Percentiles rank a stretch among this genome's conserved stretches.
These are phyloP conservation scores for Drosophila niveifrons DNA, from an alignment of 2,888 invertebrate species.

Conservation along the genomic window DNA sequence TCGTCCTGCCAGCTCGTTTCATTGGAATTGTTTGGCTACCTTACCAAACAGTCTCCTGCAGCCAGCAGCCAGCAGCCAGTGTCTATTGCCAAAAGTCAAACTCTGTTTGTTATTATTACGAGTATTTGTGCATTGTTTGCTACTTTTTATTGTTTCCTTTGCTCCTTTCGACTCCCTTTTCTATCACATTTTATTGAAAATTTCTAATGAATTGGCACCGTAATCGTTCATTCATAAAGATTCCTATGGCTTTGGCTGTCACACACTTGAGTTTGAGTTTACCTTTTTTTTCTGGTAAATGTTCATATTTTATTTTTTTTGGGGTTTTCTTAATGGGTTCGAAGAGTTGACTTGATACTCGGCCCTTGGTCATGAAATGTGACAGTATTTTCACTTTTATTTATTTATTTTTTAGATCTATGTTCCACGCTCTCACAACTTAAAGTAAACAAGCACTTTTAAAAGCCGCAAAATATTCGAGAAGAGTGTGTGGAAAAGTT, in stretches of 20 bases:
- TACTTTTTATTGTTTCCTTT: constrained; percentile 50
- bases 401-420: constrained; percentile 28
- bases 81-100: constrained; percentile 63
- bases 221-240: constrained; percentile 74
- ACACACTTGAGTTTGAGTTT: constrained; percentile 54
- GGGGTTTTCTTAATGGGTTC: constrained; percentile 59
- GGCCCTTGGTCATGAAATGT: constrained; percentile 49
- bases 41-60: constrained; percentile 19
- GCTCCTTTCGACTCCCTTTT: constrained; percentile 12
- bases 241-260: constrained; percentile 40
- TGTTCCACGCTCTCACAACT: constrained; percentile 43
- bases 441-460: constrained; percentile 60
- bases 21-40: constrained; percentile 46
- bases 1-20: constrained; percentile 50
- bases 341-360: constrained; percentile 35
- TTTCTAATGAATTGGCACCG: constrained; percentile 73
- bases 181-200: constrained; percentile 44
- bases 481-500: constrained; percentile 41
- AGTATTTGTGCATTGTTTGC: constrained; percentile 51
- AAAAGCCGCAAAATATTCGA: constrained; percentile 56
- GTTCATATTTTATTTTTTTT: constrained; percentile 17
- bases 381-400: constrained; percentile 16
- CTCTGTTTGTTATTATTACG: constrained; percentile 68
- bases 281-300: constrained; percentile 36
- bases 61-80: constrained; percentile 18